Conservation (phyloP, 2,797 vertebrate genomes). For the Halcyon badia region DNA sequence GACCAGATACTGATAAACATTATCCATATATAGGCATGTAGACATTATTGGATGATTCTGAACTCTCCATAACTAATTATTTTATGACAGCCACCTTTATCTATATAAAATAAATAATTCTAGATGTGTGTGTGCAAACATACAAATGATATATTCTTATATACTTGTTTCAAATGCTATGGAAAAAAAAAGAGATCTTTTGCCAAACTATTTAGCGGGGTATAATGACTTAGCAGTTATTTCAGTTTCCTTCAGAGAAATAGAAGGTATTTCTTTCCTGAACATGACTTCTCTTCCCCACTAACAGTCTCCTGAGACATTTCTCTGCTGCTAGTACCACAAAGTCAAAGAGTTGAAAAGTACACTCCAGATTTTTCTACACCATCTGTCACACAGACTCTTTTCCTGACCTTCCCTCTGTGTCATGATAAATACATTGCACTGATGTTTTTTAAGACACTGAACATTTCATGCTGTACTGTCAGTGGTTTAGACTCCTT, state of each 20-base stretch:
- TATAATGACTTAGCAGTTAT: background rate
- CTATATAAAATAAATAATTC: background rate
- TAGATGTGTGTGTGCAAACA: background rate
- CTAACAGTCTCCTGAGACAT: background rate
- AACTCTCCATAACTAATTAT: background rate
- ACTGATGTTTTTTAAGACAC: background rate
- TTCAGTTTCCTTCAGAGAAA: background rate
- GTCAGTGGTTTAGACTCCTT: background rate
- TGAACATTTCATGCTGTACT: background rate
- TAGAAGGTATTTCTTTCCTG: background rate
- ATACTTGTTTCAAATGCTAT: background rate
- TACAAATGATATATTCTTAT: background rate
- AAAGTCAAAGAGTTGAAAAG: conserved; percentile 8
- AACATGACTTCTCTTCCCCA: background rate
- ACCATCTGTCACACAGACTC: background rate
- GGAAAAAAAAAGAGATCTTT: background rate
- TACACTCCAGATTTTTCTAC: background rate
- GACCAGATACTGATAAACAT: background rate
- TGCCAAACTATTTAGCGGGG: background rate
- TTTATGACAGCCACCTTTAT: background rate
- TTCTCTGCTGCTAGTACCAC: background rate
- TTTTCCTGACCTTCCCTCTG: background rate
- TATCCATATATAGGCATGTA: background rate
- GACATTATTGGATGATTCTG: background rate
- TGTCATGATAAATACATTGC: background rate